Conservation (phyloP, 1,140 invertebrate species). For the Orchestia grillus region DNA sequence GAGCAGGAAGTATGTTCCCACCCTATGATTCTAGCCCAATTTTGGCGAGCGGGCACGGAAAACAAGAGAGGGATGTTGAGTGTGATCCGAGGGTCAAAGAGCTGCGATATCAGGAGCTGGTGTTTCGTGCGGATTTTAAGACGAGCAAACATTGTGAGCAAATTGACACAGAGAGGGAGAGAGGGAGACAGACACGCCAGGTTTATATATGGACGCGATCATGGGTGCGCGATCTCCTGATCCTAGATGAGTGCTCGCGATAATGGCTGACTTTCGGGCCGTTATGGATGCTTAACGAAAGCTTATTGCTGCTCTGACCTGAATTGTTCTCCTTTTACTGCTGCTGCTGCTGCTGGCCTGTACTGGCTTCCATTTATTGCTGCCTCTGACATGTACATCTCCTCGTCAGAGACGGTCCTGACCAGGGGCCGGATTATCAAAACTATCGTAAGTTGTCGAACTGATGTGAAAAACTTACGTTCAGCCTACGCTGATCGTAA, state of each 20-base stretch:
- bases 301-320: background rate
- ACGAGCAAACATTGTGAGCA: conserved; percentile 7
- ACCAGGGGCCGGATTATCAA: too few species aligned
- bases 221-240: background rate
- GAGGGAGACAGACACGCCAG: background rate
- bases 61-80: background rate
- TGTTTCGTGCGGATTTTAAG: conserved; percentile 7
- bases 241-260: background rate
- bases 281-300: background rate
- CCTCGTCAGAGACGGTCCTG: background rate
- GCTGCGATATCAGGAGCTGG: background rate
- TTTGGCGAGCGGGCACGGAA: background rate
- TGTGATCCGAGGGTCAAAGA: background rate
- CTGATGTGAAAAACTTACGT: too few species aligned
- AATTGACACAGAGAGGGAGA: background rate
- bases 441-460: too few species aligned
- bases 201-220: background rate
- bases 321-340: background rate
- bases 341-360: background rate
- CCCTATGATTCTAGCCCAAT: background rate
- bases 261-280: background rate
- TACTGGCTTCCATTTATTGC: background rate
- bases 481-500: too few species aligned
- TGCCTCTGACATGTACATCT: background rate
- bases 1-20: background rate